Conservation (phyloP, 2,113 vertebrate species). For the Xiphophorus couchianus region DNA sequence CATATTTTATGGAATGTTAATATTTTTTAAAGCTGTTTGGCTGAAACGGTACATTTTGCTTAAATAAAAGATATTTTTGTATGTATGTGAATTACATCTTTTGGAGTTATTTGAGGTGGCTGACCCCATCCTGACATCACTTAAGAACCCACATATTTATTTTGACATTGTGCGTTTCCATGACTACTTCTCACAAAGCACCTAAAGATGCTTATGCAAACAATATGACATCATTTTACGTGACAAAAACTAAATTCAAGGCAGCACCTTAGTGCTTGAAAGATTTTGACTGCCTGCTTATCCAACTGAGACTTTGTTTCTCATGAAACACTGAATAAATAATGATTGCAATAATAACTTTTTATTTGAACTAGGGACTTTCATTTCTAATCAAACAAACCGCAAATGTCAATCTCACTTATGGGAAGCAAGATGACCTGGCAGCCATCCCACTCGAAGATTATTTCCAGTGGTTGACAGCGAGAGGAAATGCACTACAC, state of each 20-base stretch:
- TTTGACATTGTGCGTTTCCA: no score
- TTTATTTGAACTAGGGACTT: background rate
- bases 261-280: slow-evolving; percentile 23
- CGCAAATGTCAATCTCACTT: background rate
- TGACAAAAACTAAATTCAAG: slow-evolving; percentile 52
- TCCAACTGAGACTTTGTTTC: slow-evolving; percentile 26
- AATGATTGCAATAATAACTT: background rate
- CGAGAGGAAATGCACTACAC: slow-evolving; percentile 53
- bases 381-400: slow-evolving; percentile 14
- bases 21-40: background rate
- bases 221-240: slow-evolving; percentile 55
- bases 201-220: slow-evolving; percentile 41
- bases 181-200: slow-evolving; percentile 23
- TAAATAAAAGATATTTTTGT: no score
- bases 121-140: no score
- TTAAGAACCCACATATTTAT: background rate
- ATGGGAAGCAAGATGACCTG: slow-evolving; percentile 54
- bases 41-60: no score
- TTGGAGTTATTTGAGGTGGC: no score
- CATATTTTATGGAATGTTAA: background rate
- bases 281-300: slow-evolving; percentile 21
- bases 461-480: slow-evolving; percentile 71
- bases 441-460: slow-evolving; percentile 34
- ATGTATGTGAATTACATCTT: no score
- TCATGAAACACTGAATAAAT: background rate